phyloP scores from a whole-genome alignment of 2,888 invertebrate species.

The Apamea crenata region DNA sequence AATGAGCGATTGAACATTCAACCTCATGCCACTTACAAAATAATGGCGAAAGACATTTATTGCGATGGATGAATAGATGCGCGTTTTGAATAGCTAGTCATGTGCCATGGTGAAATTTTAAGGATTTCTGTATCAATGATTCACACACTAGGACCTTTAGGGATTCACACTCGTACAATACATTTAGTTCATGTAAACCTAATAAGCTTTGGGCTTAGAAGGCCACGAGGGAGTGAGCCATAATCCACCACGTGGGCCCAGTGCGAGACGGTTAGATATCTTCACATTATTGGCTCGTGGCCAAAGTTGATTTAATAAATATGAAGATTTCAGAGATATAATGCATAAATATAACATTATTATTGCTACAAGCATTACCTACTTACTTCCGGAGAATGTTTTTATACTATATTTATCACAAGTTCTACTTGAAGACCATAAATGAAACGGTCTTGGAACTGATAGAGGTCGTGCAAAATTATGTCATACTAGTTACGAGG shows the following conservation, averaged over 20 bases:
- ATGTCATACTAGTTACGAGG: neutral
- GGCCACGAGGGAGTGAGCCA: neutral
- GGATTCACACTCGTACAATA: neutral
- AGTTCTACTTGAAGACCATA: conserved; percentile 48
- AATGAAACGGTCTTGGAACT: conserved; percentile 25
- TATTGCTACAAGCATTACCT: neutral
- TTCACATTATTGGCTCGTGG: neutral
- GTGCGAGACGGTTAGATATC: neutral
- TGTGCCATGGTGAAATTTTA: conserved; percentile 8
- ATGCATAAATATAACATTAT: neutral
- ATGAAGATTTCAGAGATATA: no score
- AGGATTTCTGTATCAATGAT: neutral
- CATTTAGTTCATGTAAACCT: neutral
- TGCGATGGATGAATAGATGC: conserved; percentile 5
- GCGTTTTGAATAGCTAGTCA: conserved; percentile 4
- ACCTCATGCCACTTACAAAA: conserved; percentile 40
- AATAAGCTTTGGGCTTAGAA: neutral
- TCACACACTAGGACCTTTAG: neutral
- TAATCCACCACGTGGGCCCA: neutral
- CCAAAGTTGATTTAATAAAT: neutral
- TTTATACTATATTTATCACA: conserved; percentile 46
- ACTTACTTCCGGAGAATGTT: conserved; percentile 33
- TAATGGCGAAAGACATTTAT: conserved; percentile 24
- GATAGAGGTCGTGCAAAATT: conserved; percentile 18
- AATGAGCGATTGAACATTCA: conserved; percentile 48